Base-by-base conservation (phyloP, 2,113 vertebrate species). In the Gobius niger region DNA sequence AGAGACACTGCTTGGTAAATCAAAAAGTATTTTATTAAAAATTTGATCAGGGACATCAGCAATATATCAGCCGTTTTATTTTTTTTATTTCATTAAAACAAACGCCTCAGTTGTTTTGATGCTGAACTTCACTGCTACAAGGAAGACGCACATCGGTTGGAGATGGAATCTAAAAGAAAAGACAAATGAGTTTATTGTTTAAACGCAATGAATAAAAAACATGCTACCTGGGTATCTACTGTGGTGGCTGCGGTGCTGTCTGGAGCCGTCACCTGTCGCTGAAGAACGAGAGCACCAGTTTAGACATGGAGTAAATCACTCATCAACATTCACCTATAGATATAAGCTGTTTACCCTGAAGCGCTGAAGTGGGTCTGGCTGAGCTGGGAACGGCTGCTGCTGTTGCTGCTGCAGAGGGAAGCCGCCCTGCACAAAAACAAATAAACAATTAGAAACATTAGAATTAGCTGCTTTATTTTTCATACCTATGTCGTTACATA, bases 141-240 rank as follows among this genome's bases (percentile, higher is more conserved):
- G 75, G 64, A 52, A 64, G 51, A 18, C 74, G 13, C 40, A 72
- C 53, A 53, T 70, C 73, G 59, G 83, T 63, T 9, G 86, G 84
- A 78, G 70, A 40, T 1, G 82, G 85, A 72, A 90, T 83, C 90
- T 91, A 75, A 66, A 50, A 67, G 5, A 47, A 44, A 16, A 10
- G 40, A 42, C 24, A 60, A 10, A 40, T 52, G 18, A 7, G 9
- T 3, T 54, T 0, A 7, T 16, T 44, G 15, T 8, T 54, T 63
- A 18, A 7, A 63, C 41, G 47, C n/a, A 46, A 12, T 12, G 7
- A 9, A 19, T 19, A 24, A 46, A 46, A 9, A 46, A 46, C 47
- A 5, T 63, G 16, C 74, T 64, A 91, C 90, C 86, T 90, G 85
- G 78, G 85, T 82, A 16, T 88, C 82, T 65, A 82, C 47, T 6